Base-by-base conservation (phyloP, 2,113 vertebrate genomes). In the Nesogale talazaci region DNA sequence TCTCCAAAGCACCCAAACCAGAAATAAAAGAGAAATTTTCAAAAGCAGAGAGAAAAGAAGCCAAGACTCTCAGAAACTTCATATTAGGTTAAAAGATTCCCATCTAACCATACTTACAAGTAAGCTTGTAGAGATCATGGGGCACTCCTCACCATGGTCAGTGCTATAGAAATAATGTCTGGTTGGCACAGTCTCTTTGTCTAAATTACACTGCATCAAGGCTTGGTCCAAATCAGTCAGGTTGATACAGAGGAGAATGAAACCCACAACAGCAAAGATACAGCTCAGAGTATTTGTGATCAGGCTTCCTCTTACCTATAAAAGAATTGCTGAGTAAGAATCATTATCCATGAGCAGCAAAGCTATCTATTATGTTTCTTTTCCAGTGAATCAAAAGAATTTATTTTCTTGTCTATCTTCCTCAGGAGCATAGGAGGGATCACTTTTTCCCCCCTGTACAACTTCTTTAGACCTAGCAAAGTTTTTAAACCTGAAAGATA, bases 91-190 rank as follows among this genome's bases (percentile, higher is more conserved):
- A 17, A 52, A 34, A 69, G 57, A 8, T 12, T 22, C n/a, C 14
- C 3, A 8, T 70, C 12, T 42, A 22, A 52, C 81, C 42, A 78
- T 65, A 94, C 95, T 88, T 63, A 95, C 93, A 65, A 31, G 0
- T 16, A 96, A 31, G 34, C 1, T 38, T 9, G 3, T 0, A 2
- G 77, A 46, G 75, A 11, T 40, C 1, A 0, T 3, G 4, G 0
- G 0, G 56, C 93, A 96, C 22, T 67, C 25, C 0, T 6, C 0
- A 4, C 3, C 0, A 22, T 1, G 0, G 14, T 6, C 2, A 61
- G 12, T 6, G 29, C 16, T 11, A 36, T 0, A 65, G 23, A 0
- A 0, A 2, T 40, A 0, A 4, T 2, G 0, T 11, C 0, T 0
- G 1, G 14, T 19, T 65, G 61, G 3, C 0, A 0, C 10, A 6